phyloP scores from a whole-genome alignment of 2,113 vertebrate species.

The Centropristis striata region DNA sequence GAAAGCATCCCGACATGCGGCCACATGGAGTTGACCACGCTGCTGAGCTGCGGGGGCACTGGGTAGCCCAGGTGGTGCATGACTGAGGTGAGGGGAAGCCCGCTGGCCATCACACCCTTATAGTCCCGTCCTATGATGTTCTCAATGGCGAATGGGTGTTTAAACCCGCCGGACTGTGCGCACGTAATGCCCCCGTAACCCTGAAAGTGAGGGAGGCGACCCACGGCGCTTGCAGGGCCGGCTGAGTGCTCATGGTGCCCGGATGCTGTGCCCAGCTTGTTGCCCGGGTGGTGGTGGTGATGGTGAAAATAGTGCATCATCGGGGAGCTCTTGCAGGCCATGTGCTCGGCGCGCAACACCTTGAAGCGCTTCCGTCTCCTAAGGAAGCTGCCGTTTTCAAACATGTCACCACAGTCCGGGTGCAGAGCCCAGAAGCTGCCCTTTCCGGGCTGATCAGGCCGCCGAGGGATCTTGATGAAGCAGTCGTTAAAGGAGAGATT shows the following conservation, averaged over 20 bases:
- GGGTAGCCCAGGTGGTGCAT: slow-evolving; percentile 98
- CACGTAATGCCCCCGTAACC: slow-evolving; percentile 81
- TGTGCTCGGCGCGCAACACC: slow-evolving; percentile 89
- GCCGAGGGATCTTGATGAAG: slow-evolving; percentile 94
- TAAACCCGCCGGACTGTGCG: slow-evolving; percentile 87
- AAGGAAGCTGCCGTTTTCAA: slow-evolving; percentile 94
- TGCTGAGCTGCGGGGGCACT: slow-evolving; percentile 91
- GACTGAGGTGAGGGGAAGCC: slow-evolving; percentile 93
- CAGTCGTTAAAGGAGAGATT: slow-evolving; percentile 96
- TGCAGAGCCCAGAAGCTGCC: slow-evolving; percentile 96
- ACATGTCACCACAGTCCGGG: slow-evolving; percentile 96
- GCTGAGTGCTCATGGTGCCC: slow-evolving; percentile 82
- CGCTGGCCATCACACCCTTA: slow-evolving; percentile 93
- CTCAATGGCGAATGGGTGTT: slow-evolving; percentile 96
- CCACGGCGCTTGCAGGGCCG: slow-evolving; percentile 79
- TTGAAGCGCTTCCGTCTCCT: slow-evolving; percentile 94
- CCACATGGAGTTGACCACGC: slow-evolving; percentile 94
- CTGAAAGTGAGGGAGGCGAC: slow-evolving; percentile 91
- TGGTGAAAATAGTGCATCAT: slow-evolving; percentile 92
- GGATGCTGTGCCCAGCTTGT: slow-evolving; percentile 78
- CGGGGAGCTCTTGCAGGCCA: slow-evolving; percentile 87
- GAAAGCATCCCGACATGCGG: slow-evolving; percentile 94
- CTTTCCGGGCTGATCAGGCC: slow-evolving; percentile 94
- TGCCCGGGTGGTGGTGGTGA: slow-evolving; percentile 84
- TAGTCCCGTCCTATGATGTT: slow-evolving; percentile 96